Base-by-base conservation (phyloP, 2,113 vertebrate genomes). In the Lutjanus erythropterus region DNA sequence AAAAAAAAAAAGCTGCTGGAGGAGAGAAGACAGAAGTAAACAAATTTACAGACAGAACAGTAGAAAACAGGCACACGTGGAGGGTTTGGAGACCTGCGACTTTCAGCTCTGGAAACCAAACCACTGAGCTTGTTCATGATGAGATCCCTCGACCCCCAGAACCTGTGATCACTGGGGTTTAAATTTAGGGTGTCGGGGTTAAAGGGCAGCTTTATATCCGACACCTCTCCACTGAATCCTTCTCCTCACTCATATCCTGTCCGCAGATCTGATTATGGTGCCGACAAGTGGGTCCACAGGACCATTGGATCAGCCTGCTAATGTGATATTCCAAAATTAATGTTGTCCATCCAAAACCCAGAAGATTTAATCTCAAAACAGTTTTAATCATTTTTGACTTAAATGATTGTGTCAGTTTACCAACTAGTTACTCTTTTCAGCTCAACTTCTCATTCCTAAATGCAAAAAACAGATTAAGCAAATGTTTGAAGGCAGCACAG, bases 51-150 rank as follows among this genome's bases (percentile, higher is more conserved):
- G 10, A 33, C 33, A 33, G 23, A 8, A 33, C 19, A 21, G 47
- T 79, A 79, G 58, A 62, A 72, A 80, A 66, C 59, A 73, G 50
- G 52, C 69, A 66, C 68, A 12, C 3, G 16, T 15, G 1, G n/a
- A 71, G 7, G 46, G n/a, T 39, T 60, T 23, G 11, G 46, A 35
- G 44, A 9, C n/a, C 23, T 21, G 6, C 18, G 6, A 18, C 27
- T 1, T 27, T 37, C 10, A 23, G 14, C 12, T 23, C 19, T 59
- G n/a, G 7, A 33, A 58, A 46, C 27, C 14, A 37, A 69, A 41
- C 21, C 1, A 6, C 2, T 16, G 5, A n/a, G 64, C 11, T 23
- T 4, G 29, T 33, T 47, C 25, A 12, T 21, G 10, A 61, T 23
- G n/a, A n/a, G n/a, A n/a, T n/a, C n/a, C n/a, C n/a, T n/a, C n/a